Evolutionary conservation across 2,113 vertebrate species (phyloP), one percentile per base, ranked within the genome.

Genomic region (Archilochus colubris): DNA sequence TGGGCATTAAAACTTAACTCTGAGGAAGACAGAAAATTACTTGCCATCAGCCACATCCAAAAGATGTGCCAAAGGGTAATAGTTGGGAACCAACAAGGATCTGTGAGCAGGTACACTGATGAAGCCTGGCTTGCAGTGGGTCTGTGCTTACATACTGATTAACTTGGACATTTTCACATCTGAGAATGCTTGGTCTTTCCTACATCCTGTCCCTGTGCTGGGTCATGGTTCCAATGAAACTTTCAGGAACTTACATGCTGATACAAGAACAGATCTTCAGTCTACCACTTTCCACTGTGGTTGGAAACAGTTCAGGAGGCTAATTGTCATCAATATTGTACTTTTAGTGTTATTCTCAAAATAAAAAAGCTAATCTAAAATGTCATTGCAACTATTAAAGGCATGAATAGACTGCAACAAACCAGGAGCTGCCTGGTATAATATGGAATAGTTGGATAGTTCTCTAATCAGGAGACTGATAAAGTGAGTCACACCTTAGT

Each of bases 401-500:
- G 36, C 69, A 63, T 46, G 57, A 84, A 46, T 38, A 83, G 74
- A 22, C 19, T 63, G 53, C 55, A 78, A 33, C 64, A 67, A 81
- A 86, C 23, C 77, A 67, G 57, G 48, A 94, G 54, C 57, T 72
- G 31, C 57, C 61, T 44, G 36, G 21, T 68, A 89, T 70, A 27
- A 18, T 44, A 36, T 63, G 28, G 59, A 87, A 82, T 77, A 68
- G 13, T 17, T 70, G 48, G 61, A 44, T 36, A 55, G 40, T 58
- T 82, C 69, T 83, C 46, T 53, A 69, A 21, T 62, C 38, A 51
- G 70, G 91, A 94, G 43, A 75, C 69, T 25, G 61, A 61, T 58
- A 43, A 72, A 90, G 50, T 84, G 85, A 94, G 27, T 90, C 84
- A 92, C 33, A 89, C 55, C 55, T 57, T 31, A 90, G 40, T 84